Base-by-base conservation (phyloP, 2,888 invertebrate species). In the Plutella xylostella region DNA sequence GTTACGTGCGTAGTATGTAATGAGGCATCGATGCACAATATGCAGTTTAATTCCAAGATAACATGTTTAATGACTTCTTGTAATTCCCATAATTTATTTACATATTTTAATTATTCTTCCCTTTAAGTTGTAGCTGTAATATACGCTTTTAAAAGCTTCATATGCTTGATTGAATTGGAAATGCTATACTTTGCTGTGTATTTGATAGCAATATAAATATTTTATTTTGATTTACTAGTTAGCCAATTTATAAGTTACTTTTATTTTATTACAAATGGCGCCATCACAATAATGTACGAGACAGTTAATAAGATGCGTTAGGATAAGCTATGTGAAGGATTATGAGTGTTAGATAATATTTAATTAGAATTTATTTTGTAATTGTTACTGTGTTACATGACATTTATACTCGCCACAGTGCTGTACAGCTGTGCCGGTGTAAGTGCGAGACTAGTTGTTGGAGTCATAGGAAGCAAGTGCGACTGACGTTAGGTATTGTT, bases 401-500 rank as follows among this genome's bases (percentile, higher is more conserved):
- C 66, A 56, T 57, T 52, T 55, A 49, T 65, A 62, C 65, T 64
- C 61, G 62, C 60, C 58, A 57, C 64, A 61, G 64, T 61, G 54
- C 55, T 64, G 63, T 68, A 63, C 60, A 58, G 61, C 60, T 57
- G 60, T 66, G 55, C 56, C 48, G 42, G 57, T 60, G 52, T 56
- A 55, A 51, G 52, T 59, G 63, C 60, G 58, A 56, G 59, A 62
- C 63, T 55, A 54, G 56, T 58, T 50, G 55, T 60, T 57, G 63
- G 61, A 65, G 62, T 63, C 61, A 60, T 61, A 56, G 61, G 57
- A 58, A 53, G 65, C 58, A 58, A 65, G 72, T 60, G 70, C 72
- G 78, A 78, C 78, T 79, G 79, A 75, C 66, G 68, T 68, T 71
- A 68, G 80, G 76, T 80, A 75, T 78, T 73, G 60, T 72, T 67